Percentiles rank a stretch among this genome's conserved stretches.
Conservation (phyloP, 2,888 invertebrate species). For the Chalcis sispes region DNA sequence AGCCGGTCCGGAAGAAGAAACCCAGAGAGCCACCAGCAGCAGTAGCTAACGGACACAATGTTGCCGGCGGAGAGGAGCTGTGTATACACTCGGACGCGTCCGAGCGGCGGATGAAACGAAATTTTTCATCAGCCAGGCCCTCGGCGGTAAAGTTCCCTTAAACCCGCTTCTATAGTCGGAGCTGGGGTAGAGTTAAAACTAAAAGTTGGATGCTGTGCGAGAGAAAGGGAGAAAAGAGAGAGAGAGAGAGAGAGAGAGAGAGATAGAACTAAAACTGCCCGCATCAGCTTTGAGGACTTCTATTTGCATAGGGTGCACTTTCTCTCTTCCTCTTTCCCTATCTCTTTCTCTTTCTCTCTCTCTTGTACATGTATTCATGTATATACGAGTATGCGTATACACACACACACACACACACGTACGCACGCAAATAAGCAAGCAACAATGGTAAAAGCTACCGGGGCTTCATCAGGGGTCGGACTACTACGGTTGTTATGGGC, state of each 20-base stretch:
- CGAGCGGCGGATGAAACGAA: conserved; percentile 30
- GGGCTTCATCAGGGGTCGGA: neutral
- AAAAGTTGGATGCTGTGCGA: neutral
- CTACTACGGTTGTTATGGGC: neutral
- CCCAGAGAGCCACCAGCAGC: no score
- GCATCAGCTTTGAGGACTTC: conserved; percentile 48
- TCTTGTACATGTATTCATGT: neutral
- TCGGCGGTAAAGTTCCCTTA: conserved; percentile 13
- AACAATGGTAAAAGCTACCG: neutral
- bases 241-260: neutral
- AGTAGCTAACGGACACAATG: conserved; percentile 27
- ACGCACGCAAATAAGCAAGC: neutral
- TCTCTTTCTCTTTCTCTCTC: no score
- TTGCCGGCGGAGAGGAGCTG: neutral
- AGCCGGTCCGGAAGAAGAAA: conserved; percentile 7
- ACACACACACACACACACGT: conserved; percentile 1
- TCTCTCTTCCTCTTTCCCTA: no score
- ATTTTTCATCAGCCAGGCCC: conserved; percentile 39
- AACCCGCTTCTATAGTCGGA: neutral
- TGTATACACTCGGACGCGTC: conserved; percentile 6
- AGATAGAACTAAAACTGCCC: conserved; percentile 13
- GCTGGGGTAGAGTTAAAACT: conserved; percentile 30
- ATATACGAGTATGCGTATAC: neutral
- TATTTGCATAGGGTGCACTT: conserved; percentile 49
- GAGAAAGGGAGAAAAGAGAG: neutral